phyloP scores from a whole-genome alignment of 2,888 invertebrate species.

The Sympetrum striolatum region DNA sequence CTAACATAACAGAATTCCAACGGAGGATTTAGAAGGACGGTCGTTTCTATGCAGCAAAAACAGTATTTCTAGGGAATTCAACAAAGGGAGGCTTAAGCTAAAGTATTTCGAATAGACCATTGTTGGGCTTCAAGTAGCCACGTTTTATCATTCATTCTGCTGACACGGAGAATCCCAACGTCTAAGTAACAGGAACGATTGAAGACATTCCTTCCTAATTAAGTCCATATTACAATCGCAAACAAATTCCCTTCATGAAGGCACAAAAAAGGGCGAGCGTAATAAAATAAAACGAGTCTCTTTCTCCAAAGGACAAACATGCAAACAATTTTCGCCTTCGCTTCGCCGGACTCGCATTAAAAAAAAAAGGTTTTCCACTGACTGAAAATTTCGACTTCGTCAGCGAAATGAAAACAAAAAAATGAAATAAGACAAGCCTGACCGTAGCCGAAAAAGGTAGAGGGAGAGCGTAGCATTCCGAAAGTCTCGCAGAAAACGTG shows the following conservation, averaged over 20 bases:
- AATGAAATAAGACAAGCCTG: background rate
- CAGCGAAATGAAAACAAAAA: background rate
- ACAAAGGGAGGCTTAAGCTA: too few relatives aligned
- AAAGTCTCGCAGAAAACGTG: background rate
- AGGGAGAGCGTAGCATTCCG: background rate
- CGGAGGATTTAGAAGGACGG: too few relatives aligned
- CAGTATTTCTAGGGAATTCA: too few relatives aligned
- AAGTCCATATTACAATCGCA: too few relatives aligned
- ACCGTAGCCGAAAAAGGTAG: background rate
- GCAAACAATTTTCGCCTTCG: constrained; percentile 19
- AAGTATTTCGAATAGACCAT: too few relatives aligned
- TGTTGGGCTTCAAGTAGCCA: too few relatives aligned
- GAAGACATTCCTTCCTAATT: too few relatives aligned
- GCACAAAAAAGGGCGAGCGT: background rate
- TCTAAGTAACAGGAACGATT: too few relatives aligned
- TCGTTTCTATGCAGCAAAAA: too few relatives aligned
- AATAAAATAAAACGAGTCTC: background rate
- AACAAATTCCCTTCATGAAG: background rate
- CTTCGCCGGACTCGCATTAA: background rate
- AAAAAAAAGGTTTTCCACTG: background rate
- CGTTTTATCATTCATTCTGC: too few relatives aligned
- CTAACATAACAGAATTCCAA: too few relatives aligned
- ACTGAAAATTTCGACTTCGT: background rate
- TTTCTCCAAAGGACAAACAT: constrained; percentile 2
- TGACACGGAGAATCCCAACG: too few relatives aligned